Conservation (phyloP, 2,888 invertebrate species). For the Lepidochrysops patricia region DNA sequence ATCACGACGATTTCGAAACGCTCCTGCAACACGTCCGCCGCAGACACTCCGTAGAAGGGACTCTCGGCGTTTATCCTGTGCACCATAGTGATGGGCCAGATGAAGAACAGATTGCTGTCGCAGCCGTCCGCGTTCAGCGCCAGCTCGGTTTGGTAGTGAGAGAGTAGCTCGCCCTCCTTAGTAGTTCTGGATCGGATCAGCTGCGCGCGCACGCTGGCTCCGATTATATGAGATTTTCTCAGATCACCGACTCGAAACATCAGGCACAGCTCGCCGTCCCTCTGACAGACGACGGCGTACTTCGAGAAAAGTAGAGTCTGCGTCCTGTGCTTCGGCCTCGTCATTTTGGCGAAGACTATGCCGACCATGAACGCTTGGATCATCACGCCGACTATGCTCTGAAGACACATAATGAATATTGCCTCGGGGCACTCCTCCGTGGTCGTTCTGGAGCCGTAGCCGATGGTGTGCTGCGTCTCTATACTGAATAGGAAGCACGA, state of each 20-base stretch:
- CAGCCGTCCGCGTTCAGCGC: slow-evolving; percentile 82
- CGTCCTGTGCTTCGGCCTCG: slow-evolving; percentile 91
- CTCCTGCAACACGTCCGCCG: slow-evolving; percentile 86
- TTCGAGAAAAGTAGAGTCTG: slow-evolving; percentile 92
- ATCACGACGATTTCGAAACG: slow-evolving; percentile 89
- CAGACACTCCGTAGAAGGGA: slow-evolving; percentile 89
- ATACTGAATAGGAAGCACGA: slow-evolving; percentile 93
- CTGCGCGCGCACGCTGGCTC: slow-evolving; percentile 88
- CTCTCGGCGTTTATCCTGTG: slow-evolving; percentile 88
- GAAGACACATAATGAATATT: slow-evolving; percentile 90
- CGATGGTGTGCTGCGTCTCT: slow-evolving; percentile 94
- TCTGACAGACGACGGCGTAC: slow-evolving; percentile 87
- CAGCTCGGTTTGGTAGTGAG: slow-evolving; percentile 87
- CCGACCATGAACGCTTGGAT: slow-evolving; percentile 88
- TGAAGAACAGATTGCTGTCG: slow-evolving; percentile 89
- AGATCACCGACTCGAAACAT: slow-evolving; percentile 94
- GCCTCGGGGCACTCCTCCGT: slow-evolving; percentile 93
- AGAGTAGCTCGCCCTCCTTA: slow-evolving; percentile 88
- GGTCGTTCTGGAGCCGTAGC: slow-evolving; percentile 89
- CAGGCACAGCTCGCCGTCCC: slow-evolving; percentile 86
- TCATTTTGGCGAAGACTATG: slow-evolving; percentile 92
- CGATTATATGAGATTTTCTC: slow-evolving; percentile 92
- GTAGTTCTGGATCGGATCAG: slow-evolving; percentile 87
- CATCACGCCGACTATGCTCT: slow-evolving; percentile 90
- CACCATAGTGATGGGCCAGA: slow-evolving; percentile 94